A percentile compares a stretch with the other conserved stretches of the same genome.
phyloP scores from a whole-genome alignment of 2,888 invertebrate species.

The Rotaria socialis region DNA sequence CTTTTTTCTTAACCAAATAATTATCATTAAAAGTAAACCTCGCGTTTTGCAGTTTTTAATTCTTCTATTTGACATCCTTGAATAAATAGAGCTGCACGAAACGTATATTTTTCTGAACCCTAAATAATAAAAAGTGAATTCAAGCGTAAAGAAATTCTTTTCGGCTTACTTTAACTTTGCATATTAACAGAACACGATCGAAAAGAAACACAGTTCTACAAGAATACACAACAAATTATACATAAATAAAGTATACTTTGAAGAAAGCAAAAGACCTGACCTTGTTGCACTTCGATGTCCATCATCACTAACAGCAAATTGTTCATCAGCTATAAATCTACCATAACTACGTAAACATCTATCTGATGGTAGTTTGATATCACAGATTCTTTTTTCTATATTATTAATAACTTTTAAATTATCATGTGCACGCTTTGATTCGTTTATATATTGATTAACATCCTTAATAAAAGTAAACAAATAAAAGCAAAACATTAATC shows the following conservation, averaged over 20 bases:
- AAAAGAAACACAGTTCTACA: conserved; percentile 21
- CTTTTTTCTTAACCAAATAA: background rate
- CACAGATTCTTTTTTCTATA: conserved; percentile 34
- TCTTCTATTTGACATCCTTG: conserved; percentile 36
- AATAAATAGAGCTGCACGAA: conserved; percentile 34
- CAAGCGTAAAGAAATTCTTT: background rate
- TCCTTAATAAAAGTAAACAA: background rate
- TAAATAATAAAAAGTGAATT: background rate
- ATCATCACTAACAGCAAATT: conserved; percentile 7
- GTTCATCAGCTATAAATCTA: conserved; percentile 26
- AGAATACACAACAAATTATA: background rate
- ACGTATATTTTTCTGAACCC: conserved; percentile 30
- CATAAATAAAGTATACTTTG: background rate
- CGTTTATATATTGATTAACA: conserved; percentile 36
- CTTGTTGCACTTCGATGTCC: conserved; percentile 34
- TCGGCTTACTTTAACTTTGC: conserved; percentile 9
- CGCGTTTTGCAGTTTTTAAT: conserved; percentile 12
- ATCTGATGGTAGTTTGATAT: conserved; percentile 32
- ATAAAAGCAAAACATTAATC: background rate
- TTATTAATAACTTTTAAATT: conserved; percentile 34
- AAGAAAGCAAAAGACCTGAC: background rate
- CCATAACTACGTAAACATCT: background rate
- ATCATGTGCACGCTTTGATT: conserved; percentile 29
- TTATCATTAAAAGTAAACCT: background rate
- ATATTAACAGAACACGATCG: conserved; percentile 12